Conservation (phyloP, 1,140 invertebrate species). For the Gryon sp. region DNA sequence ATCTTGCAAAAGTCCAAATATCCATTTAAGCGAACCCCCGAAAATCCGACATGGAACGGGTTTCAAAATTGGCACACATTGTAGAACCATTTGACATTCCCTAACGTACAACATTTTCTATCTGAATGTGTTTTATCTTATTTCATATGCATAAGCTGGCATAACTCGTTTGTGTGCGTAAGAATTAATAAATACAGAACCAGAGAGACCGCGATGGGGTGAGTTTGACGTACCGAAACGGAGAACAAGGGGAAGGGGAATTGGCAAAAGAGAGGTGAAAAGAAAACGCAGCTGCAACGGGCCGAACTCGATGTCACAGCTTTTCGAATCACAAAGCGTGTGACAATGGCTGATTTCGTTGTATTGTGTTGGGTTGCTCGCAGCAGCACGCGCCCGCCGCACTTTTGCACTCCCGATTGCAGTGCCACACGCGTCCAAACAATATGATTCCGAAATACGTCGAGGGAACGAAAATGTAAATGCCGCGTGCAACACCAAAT, state of each 20-base stretch:
- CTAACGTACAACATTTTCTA: slow-evolving; percentile 3
- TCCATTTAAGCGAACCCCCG: slow-evolving; percentile 14
- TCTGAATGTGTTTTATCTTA: slow-evolving; percentile 5
- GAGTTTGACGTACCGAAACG: slow-evolving; percentile 26
- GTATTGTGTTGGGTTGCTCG: slow-evolving; percentile 72
- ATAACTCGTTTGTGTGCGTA: slow-evolving; percentile 4
- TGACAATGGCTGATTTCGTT: slow-evolving; percentile 77
- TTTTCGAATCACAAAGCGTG: slow-evolving; percentile 73
- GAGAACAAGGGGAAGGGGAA: slow-evolving; percentile 25
- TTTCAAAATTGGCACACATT: slow-evolving; percentile 3
- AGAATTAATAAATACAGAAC: slow-evolving; percentile 14
- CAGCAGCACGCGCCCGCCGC: slow-evolving; percentile 70
- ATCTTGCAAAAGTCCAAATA: not conserved
- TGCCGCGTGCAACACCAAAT: slow-evolving; percentile 52
- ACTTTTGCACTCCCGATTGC: slow-evolving; percentile 53
- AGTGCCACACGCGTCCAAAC: slow-evolving; percentile 44
- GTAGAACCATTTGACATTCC: not conserved
- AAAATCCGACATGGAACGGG: not conserved
- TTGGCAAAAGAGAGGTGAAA: slow-evolving; percentile 37
- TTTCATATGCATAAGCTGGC: not conserved
- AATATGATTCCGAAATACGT: slow-evolving; percentile 12
- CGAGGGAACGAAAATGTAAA: slow-evolving; percentile 7
- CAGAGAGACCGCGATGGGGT: not conserved
- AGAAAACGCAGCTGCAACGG: slow-evolving; percentile 68
- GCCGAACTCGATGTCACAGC: slow-evolving; percentile 76